A percentile compares a stretch with the other conserved stretches of the same genome.
These are phyloP conservation scores for Ginglymostoma cirratum DNA, from an alignment of 2,113 vertebrate genomes.

Conservation along the genomic window DNA sequence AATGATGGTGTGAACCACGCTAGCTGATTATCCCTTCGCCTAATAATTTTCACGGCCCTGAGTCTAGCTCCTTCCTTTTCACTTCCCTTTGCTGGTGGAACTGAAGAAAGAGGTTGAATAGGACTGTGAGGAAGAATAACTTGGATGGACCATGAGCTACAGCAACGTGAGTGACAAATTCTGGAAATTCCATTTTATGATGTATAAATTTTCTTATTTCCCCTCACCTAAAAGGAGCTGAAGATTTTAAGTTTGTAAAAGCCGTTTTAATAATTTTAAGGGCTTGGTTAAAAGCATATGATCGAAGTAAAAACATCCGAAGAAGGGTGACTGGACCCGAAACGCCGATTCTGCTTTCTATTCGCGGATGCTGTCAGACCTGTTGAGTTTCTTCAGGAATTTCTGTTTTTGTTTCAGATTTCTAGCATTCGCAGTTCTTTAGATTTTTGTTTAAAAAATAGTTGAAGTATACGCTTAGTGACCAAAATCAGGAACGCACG, in stretches of 20 bases:
- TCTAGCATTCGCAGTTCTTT: no score
- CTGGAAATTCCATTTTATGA: background rate
- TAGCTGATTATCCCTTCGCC: background rate
- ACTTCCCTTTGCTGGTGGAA: background rate
- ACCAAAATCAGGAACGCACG: background rate
- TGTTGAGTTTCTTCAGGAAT: no score
- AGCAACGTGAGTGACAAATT: background rate
- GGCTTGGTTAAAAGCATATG: background rate
- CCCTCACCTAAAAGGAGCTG: background rate
- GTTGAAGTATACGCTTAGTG: background rate
- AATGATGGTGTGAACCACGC: background rate
- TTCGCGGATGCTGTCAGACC: no score
- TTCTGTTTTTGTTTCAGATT: no score
- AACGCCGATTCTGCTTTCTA: no score
- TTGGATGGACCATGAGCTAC: background rate
- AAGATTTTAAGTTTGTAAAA: background rate
- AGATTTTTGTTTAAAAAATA: no score
- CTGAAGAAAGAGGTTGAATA: background rate
- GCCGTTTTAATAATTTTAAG: background rate
- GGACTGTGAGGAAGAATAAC: background rate
- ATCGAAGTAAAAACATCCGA: background rate
- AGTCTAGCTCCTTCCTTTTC: background rate
- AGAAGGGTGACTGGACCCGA: no score
- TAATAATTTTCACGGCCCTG: background rate
- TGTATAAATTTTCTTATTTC: background rate